These are phyloP conservation scores for Carcharodon carcharias DNA, from an alignment of 2,797 vertebrate genomes.

Conservation along the genomic window DNA sequence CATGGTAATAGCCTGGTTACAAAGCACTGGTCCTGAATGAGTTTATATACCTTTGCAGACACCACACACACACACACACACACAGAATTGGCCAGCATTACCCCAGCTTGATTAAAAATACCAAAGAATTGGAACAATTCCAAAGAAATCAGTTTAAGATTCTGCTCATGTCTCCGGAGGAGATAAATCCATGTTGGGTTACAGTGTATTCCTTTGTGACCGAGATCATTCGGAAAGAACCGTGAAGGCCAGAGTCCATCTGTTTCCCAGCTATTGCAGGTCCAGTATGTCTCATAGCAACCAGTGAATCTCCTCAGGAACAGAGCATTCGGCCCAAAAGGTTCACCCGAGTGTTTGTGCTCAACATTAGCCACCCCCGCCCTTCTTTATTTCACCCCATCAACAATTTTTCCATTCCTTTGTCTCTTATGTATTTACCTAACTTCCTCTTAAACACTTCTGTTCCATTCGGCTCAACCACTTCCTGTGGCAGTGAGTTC, in stretches of 20 bases:
- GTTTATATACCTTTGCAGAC: background rate
- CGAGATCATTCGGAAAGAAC: background rate
- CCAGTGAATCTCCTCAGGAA: background rate
- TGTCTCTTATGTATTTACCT: background rate
- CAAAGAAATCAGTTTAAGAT: background rate
- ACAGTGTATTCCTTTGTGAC: background rate
- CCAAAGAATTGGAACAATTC: conserved; percentile 31
- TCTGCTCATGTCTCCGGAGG: conserved; percentile 5
- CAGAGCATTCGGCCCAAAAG: background rate
- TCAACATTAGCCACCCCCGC: too few relatives aligned
- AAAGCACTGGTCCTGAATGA: background rate
- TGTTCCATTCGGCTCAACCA: background rate
- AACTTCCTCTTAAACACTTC: background rate
- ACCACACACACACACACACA: background rate
- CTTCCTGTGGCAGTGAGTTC: background rate
- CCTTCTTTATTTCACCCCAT: background rate
- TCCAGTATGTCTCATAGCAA: too few relatives aligned
- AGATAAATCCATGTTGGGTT: background rate
- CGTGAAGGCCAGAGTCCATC: background rate
- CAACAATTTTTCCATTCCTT: background rate
- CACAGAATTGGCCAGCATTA: background rate
- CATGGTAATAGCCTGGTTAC: background rate
- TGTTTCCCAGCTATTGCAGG: background rate
- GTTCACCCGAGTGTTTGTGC: too few relatives aligned
- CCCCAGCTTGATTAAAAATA: conserved; percentile 15